phyloP scores from a whole-genome alignment of 64 coral and sea anemone species.

The Montipora cactus region DNA sequence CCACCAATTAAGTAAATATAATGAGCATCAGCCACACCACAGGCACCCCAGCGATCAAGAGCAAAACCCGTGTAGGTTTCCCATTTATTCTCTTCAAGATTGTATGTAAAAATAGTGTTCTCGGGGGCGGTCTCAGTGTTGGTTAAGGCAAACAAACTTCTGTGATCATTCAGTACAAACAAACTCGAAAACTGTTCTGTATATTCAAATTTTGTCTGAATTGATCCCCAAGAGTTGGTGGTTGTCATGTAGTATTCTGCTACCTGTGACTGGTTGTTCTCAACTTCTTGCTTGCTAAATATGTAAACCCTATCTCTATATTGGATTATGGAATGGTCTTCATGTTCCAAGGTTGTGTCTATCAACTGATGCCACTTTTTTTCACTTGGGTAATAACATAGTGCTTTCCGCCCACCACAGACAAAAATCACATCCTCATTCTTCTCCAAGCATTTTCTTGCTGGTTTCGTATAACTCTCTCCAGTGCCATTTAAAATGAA shows the following conservation, averaged over 20 bases:
- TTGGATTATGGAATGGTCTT: not conserved
- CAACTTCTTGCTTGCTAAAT: not conserved
- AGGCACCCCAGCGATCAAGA: not conserved
- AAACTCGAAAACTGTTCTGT: not conserved
- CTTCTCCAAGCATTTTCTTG: not conserved
- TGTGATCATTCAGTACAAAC: not conserved
- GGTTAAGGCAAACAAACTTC: not conserved
- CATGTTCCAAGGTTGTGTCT: not conserved
- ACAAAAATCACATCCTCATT: not conserved
- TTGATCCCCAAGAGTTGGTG: not conserved
- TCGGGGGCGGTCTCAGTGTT: not conserved
- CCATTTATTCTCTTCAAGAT: not conserved
- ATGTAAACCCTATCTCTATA: not conserved
- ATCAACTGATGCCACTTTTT: not conserved
- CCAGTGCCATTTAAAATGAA: not conserved
- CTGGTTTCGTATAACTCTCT: not conserved
- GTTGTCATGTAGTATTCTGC: not conserved
- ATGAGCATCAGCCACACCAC: not conserved
- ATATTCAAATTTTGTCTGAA: not conserved
- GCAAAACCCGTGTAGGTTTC: accelerated
- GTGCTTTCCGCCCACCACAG: not conserved
- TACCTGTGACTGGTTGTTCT: not conserved
- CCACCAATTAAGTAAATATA: not conserved
- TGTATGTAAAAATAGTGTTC: not conserved
- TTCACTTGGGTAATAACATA: not conserved